phyloP scores from a whole-genome alignment of 2,888 invertebrate genomes.

The Gonocerus acuteangulatus region DNA sequence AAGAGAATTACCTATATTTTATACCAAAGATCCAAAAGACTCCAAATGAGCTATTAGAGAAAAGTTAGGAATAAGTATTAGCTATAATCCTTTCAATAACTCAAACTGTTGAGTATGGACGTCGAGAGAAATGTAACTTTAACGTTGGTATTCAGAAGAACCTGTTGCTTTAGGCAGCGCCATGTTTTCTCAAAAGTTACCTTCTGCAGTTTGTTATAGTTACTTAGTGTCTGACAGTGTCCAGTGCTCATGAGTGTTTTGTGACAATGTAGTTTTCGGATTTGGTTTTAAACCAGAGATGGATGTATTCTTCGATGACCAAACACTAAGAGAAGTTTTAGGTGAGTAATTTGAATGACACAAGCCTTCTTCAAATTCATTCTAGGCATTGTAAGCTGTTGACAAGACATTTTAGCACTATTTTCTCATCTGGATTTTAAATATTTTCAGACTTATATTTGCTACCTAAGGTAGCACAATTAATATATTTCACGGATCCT shows the following conservation, averaged over 20 bases:
- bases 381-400: background rate
- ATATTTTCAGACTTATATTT: no score
- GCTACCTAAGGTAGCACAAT: no score
- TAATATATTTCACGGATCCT: no score
- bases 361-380: background rate
- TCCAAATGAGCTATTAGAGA: no score
- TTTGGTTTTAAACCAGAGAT: slow-evolving; percentile 24
- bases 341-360: slow-evolving; percentile 40
- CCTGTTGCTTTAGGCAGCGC: slow-evolving; percentile 16
- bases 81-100: no score
- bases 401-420: no score
- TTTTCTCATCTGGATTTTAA: no score
- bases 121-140: slow-evolving; percentile 20
- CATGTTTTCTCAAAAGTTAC: slow-evolving; percentile 16
- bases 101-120: no score
- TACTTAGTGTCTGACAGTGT: slow-evolving; percentile 4
- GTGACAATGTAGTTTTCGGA: slow-evolving; percentile 30
- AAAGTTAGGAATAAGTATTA: no score
- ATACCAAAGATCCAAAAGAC: no score
- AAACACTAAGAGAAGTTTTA: slow-evolving; percentile 46
- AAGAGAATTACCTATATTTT: no score
- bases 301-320: slow-evolving; percentile 41
- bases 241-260: background rate
- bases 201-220: slow-evolving; percentile 17
- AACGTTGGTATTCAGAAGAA: slow-evolving; percentile 9